Evolutionary conservation across 2,113 vertebrate genomes (phyloP).

Genomic region (Prunella fulvescens): DNA sequence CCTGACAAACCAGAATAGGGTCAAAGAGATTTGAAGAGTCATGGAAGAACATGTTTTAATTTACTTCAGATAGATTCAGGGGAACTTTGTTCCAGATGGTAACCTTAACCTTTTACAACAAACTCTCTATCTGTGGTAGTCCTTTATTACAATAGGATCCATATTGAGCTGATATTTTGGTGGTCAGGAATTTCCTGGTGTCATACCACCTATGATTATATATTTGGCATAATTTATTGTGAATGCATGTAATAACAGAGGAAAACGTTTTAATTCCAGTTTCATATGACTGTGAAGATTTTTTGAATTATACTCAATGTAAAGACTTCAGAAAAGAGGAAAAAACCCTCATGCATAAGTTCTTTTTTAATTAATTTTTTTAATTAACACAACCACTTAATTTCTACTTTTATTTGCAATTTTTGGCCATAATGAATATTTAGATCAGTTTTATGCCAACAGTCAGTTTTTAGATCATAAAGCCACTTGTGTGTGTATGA

Average conservation of each 20-base stretch:
- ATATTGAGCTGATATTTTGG: slow-evolving; percentile 2
- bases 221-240: neutral
- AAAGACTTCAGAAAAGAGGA: neutral
- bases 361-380: neutral
- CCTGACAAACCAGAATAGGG: slow-evolving; percentile 14
- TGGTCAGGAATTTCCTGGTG: slow-evolving; percentile 26
- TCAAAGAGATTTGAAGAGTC: slow-evolving; percentile 33
- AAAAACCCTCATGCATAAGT: neutral
- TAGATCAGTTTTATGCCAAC: neutral
- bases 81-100: slow-evolving; percentile 36
- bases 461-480: neutral
- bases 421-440: neutral
- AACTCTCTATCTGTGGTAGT: neutral
- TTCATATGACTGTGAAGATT: neutral
- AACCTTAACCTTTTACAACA: slow-evolving; percentile 42
- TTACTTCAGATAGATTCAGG: neutral
- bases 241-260: neutral
- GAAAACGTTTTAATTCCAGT: neutral
- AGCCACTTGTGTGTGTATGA: neutral
- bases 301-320: neutral
- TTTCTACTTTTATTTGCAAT: neutral
- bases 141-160: neutral
- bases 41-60: slow-evolving; percentile 44
- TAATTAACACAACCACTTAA: neutral
- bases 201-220: neutral